A percentile compares a stretch with the other conserved stretches of the same genome.
phyloP scores from a whole-genome alignment of 2,888 invertebrate genomes.

The Athalia circularis region DNA sequence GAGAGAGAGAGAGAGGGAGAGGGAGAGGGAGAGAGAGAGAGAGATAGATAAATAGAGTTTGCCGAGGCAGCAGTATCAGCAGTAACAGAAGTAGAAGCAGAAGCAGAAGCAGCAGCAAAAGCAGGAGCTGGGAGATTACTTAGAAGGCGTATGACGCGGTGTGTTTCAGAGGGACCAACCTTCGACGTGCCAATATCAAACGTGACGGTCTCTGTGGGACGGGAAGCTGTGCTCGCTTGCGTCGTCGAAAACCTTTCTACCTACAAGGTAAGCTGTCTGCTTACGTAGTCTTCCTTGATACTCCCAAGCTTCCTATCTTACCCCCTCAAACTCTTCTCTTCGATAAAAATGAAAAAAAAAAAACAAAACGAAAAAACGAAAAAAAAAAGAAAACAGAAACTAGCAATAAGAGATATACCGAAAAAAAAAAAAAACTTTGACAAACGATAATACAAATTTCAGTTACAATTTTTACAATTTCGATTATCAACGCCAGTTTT shows the following conservation, averaged over 20 bases:
- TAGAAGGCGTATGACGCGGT: slow-evolving; percentile 54
- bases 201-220: slow-evolving; percentile 88
- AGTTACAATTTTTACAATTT: too few relatives aligned
- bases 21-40: too few relatives aligned
- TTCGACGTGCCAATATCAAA: slow-evolving; percentile 89
- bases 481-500: too few relatives aligned
- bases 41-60: slow-evolving; percentile 2
- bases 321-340: background rate
- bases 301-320: background rate
- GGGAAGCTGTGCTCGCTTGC: slow-evolving; percentile 89
- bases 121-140: slow-evolving; percentile 49
- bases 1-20: too few relatives aligned
- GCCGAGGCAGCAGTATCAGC: background rate
- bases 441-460: too few relatives aligned
- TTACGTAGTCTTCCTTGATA: slow-evolving; percentile 24
- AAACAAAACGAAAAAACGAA: too few relatives aligned
- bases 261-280: slow-evolving; percentile 82
- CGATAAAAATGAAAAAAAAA: too few relatives aligned
- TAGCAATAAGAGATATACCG: too few relatives aligned
- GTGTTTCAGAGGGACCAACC: slow-evolving; percentile 84
- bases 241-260: slow-evolving; percentile 89
- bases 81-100: background rate
- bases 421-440: too few relatives aligned
- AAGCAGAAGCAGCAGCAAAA: background rate
- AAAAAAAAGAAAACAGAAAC: too few relatives aligned